These are phyloP conservation scores for Campylorhamphus procurvoides DNA, from an alignment of 2,113 vertebrate genomes.

Conservation along the genomic window DNA sequence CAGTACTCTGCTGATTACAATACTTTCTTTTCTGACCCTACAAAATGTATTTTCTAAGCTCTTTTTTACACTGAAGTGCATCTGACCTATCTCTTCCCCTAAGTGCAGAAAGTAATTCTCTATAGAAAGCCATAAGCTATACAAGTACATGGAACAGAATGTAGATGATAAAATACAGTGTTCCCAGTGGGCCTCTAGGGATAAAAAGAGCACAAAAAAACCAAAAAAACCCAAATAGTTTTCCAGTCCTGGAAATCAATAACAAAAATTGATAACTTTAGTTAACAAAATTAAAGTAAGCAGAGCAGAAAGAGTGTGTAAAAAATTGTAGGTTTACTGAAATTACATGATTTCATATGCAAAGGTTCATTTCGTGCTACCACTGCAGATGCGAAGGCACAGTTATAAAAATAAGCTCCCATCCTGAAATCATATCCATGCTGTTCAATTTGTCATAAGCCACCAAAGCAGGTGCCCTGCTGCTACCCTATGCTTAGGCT, in stretches of 20 bases:
- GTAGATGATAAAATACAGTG: background rate
- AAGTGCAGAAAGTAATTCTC: background rate
- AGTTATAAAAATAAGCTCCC: background rate
- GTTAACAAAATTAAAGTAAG: background rate
- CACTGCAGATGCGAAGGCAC: fast-evolving
- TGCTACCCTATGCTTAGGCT: background rate
- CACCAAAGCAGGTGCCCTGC: background rate
- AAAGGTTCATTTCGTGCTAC: background rate
- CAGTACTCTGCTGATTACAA: background rate
- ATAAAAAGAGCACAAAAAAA: background rate
- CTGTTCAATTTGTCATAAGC: background rate
- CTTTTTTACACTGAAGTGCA: background rate
- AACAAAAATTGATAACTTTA: background rate
- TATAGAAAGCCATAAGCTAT: background rate
- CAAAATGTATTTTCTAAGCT: background rate
- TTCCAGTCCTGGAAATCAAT: background rate
- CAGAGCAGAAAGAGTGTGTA: background rate
- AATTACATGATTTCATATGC: background rate
- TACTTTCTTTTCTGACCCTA: background rate
- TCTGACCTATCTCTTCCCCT: background rate
- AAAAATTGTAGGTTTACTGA: background rate
- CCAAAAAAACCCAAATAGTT: background rate
- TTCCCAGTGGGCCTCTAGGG: background rate
- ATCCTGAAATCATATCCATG: background rate
- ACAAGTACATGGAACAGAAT: background rate